These are phyloP conservation scores for Panurus biarmicus DNA, from an alignment of 2,113 vertebrate genomes.

Conservation along the genomic window DNA sequence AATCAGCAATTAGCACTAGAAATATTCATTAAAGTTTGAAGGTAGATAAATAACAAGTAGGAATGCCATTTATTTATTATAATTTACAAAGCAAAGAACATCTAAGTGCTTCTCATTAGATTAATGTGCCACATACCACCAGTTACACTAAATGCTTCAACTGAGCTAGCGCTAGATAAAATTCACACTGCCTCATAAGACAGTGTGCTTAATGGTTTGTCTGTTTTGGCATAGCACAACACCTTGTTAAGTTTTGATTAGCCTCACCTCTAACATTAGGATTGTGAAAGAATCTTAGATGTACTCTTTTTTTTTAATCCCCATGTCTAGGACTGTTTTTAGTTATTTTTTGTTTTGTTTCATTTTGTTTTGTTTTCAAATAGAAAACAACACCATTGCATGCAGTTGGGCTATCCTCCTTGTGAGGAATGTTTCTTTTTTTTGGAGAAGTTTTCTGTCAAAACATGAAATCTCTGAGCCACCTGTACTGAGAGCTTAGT, in stretches of 20 bases:
- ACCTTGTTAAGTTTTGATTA: background rate
- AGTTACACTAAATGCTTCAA: background rate
- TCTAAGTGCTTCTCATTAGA: constrained; percentile 19
- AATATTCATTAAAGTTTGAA: constrained; percentile 65
- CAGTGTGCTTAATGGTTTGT: background rate
- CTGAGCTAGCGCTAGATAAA: background rate
- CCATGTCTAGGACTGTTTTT: fast-evolving
- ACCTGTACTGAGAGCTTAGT: background rate
- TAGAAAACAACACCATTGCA: background rate
- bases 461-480: background rate
- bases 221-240: background rate
- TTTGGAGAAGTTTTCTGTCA: background rate
- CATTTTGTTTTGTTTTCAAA: background rate
- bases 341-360: background rate
- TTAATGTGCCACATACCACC: background rate
- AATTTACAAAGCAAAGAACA: constrained; percentile 45
- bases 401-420: background rate
- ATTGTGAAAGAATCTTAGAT: background rate
- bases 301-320: background rate
- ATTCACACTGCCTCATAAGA: background rate
- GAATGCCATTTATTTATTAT: constrained; percentile 42
- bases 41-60: constrained; percentile 53
- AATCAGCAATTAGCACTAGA: constrained; percentile 60
- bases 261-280: background rate
- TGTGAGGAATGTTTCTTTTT: background rate